Percentiles rank a stretch among this genome's conserved stretches.
Conservation (phyloP, 1,140 invertebrate genomes). For the Zelostemma sp. region DNA sequence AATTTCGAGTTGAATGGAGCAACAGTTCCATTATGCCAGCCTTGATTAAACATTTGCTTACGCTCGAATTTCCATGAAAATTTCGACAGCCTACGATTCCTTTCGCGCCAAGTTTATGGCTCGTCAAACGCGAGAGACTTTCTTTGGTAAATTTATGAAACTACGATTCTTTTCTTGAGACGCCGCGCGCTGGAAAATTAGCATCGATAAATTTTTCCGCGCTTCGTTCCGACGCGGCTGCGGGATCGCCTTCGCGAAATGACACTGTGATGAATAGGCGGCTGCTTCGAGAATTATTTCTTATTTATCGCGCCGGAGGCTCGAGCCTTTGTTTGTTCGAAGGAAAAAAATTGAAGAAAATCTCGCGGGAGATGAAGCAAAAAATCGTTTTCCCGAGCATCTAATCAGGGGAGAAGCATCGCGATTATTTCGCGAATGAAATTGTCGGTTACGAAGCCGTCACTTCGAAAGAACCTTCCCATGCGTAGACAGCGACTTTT, state of each 20-base stretch:
- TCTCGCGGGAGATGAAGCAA: slow-evolving; percentile 13
- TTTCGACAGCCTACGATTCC: neutral
- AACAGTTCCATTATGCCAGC: neutral
- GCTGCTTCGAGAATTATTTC: slow-evolving; percentile 70
- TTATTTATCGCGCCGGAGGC: slow-evolving; percentile 63
- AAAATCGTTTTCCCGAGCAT: neutral
- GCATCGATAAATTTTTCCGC: slow-evolving; percentile 69
- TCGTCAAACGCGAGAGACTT: slow-evolving; percentile 5
- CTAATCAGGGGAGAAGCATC: too few species aligned
- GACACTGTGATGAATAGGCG: slow-evolving; percentile 69
- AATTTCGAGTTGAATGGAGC: neutral
- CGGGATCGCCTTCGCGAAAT: slow-evolving; percentile 59
- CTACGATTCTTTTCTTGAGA: slow-evolving; percentile 63
- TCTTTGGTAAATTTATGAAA: slow-evolving; percentile 31
- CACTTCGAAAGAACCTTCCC: slow-evolving; percentile 21
- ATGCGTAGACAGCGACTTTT: slow-evolving; percentile 10
- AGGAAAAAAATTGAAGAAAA: slow-evolving; percentile 35
- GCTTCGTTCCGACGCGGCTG: slow-evolving; percentile 55
- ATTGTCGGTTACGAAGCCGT: slow-evolving; percentile 36
- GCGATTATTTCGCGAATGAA: slow-evolving; percentile 33
- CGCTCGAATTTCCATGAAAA: neutral
- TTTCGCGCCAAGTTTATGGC: neutral
- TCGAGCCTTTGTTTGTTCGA: slow-evolving; percentile 35
- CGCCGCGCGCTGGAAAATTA: slow-evolving; percentile 66
- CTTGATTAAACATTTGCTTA: neutral